A percentile compares a stretch with the other conserved stretches of the same genome.
These are phyloP conservation scores for Eulemur coronatus DNA, from an alignment of 2,797 vertebrate genomes.

Conservation along the genomic window DNA sequence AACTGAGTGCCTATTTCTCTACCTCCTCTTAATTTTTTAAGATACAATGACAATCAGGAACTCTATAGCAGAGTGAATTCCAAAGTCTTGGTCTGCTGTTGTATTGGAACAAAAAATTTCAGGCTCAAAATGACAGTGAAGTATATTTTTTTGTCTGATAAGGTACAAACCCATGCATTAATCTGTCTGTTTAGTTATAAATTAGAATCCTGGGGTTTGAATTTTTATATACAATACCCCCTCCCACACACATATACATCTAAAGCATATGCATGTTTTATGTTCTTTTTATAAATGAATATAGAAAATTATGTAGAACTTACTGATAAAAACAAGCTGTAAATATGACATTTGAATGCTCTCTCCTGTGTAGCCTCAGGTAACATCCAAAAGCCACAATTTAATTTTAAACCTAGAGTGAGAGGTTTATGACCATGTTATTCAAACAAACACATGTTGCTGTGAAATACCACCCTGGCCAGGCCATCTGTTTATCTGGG, in stretches of 20 bases:
- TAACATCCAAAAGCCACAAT: conserved; percentile 59
- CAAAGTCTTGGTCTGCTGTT: neutral
- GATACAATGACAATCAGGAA: neutral
- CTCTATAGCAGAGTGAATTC: neutral
- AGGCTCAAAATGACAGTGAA: neutral
- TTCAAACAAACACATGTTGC: conserved; percentile 76
- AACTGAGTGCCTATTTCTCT: neutral
- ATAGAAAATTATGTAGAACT: neutral
- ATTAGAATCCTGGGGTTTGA: neutral
- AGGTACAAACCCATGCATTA: neutral
- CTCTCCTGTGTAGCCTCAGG: neutral
- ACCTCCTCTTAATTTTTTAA: neutral
- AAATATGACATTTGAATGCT: conserved; percentile 47
- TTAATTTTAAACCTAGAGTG: conserved; percentile 69
- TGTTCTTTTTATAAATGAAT: conserved; percentile 17
- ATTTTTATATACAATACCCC: neutral
- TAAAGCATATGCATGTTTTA: neutral
- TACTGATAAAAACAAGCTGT: neutral
- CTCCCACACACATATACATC: neutral
- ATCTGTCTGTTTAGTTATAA: neutral
- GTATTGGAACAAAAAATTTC: neutral
- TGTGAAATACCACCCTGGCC: conserved; percentile 69
- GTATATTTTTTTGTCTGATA: neutral
- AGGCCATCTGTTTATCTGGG: conserved; percentile 77
- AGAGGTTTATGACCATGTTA: conserved; percentile 69